Percentiles rank a stretch among this genome's conserved stretches.
phyloP scores from a whole-genome alignment of 2,113 vertebrate species.

The Perca schrenkii region DNA sequence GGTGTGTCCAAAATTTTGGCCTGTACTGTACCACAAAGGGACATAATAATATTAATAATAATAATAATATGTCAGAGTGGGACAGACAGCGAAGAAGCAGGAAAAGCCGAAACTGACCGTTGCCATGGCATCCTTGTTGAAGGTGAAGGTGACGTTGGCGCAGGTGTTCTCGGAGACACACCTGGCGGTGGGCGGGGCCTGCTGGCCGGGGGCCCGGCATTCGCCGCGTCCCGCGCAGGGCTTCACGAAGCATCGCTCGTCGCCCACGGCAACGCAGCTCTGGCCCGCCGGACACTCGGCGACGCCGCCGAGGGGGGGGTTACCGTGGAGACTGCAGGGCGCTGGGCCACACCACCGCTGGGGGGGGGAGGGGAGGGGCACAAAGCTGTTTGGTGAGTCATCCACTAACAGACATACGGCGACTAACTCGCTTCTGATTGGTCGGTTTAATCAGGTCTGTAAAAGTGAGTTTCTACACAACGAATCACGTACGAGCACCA shows the following conservation, averaged over 20 bases:
- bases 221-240: constrained; percentile 87
- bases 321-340: constrained; percentile 83
- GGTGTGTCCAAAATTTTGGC: too few relatives aligned
- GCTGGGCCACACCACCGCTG: constrained; percentile 92
- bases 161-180: constrained; percentile 88
- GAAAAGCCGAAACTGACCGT: constrained; percentile 17
- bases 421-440: too few relatives aligned
- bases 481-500: too few relatives aligned
- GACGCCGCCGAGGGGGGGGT: constrained; percentile 54
- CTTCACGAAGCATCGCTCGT: constrained; percentile 88
- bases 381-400: too few relatives aligned
- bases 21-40: too few relatives aligned
- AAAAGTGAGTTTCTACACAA: too few relatives aligned
- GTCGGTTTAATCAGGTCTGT: too few relatives aligned
- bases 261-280: constrained; percentile 86
- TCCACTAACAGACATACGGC: too few relatives aligned
- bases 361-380: not conserved
- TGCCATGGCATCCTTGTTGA: constrained; percentile 91
- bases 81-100: not conserved
- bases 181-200: constrained; percentile 81
- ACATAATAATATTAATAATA: too few relatives aligned
- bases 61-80: too few relatives aligned
- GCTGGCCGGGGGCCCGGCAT: constrained; percentile 85
- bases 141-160: constrained; percentile 92
- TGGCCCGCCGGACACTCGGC: constrained; percentile 86